phyloP scores from a whole-genome alignment of 2,888 invertebrate genomes.

The Chalcosyrphus nemorum region DNA sequence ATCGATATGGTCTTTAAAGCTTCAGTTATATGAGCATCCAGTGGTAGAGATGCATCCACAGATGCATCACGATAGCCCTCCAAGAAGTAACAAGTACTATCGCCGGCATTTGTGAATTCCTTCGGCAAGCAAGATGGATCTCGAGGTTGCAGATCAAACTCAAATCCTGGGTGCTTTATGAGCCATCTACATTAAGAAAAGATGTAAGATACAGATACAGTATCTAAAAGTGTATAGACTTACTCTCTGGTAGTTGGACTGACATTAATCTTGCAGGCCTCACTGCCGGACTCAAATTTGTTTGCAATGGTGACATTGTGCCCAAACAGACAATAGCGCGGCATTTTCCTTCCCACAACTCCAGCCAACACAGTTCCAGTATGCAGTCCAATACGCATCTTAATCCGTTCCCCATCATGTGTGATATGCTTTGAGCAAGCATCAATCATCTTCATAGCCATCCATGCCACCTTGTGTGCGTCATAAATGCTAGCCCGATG shows the following conservation, averaged over 20 bases:
- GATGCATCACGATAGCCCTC: slow-evolving; percentile 89
- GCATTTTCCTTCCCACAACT: slow-evolving; percentile 93
- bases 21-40: slow-evolving; percentile 80
- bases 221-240: slow-evolving; percentile 80
- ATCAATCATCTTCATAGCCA: slow-evolving; percentile 97
- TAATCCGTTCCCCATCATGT: slow-evolving; percentile 95
- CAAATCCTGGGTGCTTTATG: slow-evolving; percentile 88
- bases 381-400: slow-evolving; percentile 98
- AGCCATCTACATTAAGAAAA: slow-evolving; percentile 85
- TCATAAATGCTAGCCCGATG: slow-evolving; percentile 93
- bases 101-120: slow-evolving; percentile 90
- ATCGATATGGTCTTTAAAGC: slow-evolving; percentile 80
- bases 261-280: slow-evolving; percentile 94
- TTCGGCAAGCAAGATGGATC: slow-evolving; percentile 90
- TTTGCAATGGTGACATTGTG: slow-evolving; percentile 97
- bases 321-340: slow-evolving; percentile 95
- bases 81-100: slow-evolving; percentile 93
- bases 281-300: slow-evolving; percentile 97
- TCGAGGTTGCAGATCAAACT: slow-evolving; percentile 87
- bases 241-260: slow-evolving; percentile 96
- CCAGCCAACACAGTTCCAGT: slow-evolving; percentile 97
- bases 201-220: background rate
- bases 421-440: slow-evolving; percentile 93
- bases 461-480: slow-evolving; percentile 97
- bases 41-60: slow-evolving; percentile 84